Conservation (phyloP, 2,113 vertebrate genomes). For the Chinchilla lanigera region DNA sequence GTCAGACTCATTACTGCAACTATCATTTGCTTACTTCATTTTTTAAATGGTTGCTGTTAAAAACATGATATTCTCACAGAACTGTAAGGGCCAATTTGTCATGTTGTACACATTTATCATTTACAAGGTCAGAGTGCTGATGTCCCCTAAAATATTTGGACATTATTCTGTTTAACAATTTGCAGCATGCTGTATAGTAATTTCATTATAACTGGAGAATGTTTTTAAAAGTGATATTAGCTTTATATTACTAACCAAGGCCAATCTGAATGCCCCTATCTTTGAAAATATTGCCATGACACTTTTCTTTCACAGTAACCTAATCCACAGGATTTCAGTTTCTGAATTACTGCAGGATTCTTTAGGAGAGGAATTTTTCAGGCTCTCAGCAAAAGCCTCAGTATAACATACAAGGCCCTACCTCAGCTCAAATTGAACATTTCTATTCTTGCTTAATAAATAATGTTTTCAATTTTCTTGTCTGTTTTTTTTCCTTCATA, state of each 20-base stretch:
- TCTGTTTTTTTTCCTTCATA: neutral
- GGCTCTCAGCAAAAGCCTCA: neutral
- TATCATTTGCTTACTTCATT: neutral
- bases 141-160: neutral
- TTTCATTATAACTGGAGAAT: neutral
- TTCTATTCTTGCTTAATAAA: neutral
- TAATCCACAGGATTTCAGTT: neutral
- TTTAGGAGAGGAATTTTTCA: neutral
- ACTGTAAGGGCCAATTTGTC: neutral
- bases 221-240: neutral
- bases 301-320: neutral
- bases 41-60: conserved; percentile 30
- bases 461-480: neutral
- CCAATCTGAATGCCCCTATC: neutral
- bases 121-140: neutral
- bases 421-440: neutral
- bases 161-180: neutral
- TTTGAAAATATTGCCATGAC: neutral
- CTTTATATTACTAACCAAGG: neutral
- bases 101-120: neutral
- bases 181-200: neutral
- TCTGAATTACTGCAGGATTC: neutral
- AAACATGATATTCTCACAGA: neutral
- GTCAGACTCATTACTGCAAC: neutral
- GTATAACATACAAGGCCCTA: neutral